phyloP scores from a whole-genome alignment of 1,140 invertebrate genomes.

The Hirudo medicinalis region DNA sequence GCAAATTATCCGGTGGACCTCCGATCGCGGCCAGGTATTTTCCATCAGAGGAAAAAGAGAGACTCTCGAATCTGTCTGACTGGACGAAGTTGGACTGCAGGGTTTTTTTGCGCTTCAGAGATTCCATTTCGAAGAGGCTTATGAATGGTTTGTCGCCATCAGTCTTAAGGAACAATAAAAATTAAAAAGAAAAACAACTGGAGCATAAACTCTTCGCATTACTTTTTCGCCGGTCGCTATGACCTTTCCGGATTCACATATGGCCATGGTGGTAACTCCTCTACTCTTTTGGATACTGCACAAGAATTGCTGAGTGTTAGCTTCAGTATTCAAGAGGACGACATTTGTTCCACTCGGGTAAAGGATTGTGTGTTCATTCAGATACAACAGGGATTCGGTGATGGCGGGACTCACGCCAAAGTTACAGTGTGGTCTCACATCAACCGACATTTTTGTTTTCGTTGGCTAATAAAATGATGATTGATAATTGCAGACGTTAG shows the following conservation, averaged over 20 bases:
- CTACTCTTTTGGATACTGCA: neutral
- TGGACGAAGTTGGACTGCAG: neutral
- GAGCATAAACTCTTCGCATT: neutral
- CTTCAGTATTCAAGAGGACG: neutral
- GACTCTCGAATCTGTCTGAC: constrained; percentile 5
- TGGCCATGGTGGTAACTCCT: constrained; percentile 7
- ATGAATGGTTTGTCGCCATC: constrained; percentile 12
- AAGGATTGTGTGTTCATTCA: neutral
- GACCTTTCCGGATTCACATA: neutral
- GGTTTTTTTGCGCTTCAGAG: neutral
- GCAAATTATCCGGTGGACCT: neutral
- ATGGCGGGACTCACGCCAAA: constrained; percentile 2
- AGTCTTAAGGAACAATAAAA: neutral
- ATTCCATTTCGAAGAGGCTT: constrained; percentile 9
- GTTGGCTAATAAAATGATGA: neutral
- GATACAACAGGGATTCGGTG: neutral
- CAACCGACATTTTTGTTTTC: neutral
- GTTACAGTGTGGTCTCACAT: neutral
- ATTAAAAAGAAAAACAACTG: neutral
- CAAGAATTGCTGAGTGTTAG: constrained; percentile 3
- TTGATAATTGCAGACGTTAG: too few relatives aligned
- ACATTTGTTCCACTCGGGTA: constrained; percentile 4
- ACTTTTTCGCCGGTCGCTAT: neutral
- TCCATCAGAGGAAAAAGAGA: neutral
- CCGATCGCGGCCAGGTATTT: neutral